Conservation (phyloP, 1,140 invertebrate species). For the Ephestia elutella region DNA sequence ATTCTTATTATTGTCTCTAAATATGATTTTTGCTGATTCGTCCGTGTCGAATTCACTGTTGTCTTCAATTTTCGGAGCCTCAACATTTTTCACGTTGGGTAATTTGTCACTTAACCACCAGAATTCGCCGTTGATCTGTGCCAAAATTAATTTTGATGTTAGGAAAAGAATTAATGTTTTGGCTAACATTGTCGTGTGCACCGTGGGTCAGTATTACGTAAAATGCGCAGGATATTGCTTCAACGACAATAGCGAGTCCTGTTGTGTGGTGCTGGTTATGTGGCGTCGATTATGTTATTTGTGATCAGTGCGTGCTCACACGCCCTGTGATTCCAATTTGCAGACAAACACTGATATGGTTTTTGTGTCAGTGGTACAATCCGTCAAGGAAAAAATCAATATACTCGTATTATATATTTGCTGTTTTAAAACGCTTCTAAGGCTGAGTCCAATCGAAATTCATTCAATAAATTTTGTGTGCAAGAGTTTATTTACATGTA, state of each 20-base stretch:
- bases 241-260: not conserved
- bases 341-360: constrained; percentile 15
- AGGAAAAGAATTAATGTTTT: constrained; percentile 24
- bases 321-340: constrained; percentile 9
- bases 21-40: constrained; percentile 53
- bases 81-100: constrained; percentile 30
- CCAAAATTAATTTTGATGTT: constrained; percentile 19
- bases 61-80: constrained; percentile 43
- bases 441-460: too few relatives aligned
- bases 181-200: constrained; percentile 32
- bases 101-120: constrained; percentile 61
- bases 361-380: constrained; percentile 4
- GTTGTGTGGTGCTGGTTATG: constrained; percentile 11
- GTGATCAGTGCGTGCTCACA: constrained; percentile 13
- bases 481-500: too few relatives aligned
- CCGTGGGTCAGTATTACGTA: not conserved
- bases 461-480: too few relatives aligned
- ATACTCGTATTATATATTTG: not conserved
- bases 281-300: constrained; percentile 18
- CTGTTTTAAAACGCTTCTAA: too few relatives aligned
- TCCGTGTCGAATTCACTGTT: constrained; percentile 53
- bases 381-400: not conserved
- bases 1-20: constrained; percentile 33
- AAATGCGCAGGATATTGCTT: constrained; percentile 13
- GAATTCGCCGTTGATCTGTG: constrained; percentile 60